Base-by-base conservation (phyloP, 2,797 vertebrate species). In the Sebastes goodei region DNA sequence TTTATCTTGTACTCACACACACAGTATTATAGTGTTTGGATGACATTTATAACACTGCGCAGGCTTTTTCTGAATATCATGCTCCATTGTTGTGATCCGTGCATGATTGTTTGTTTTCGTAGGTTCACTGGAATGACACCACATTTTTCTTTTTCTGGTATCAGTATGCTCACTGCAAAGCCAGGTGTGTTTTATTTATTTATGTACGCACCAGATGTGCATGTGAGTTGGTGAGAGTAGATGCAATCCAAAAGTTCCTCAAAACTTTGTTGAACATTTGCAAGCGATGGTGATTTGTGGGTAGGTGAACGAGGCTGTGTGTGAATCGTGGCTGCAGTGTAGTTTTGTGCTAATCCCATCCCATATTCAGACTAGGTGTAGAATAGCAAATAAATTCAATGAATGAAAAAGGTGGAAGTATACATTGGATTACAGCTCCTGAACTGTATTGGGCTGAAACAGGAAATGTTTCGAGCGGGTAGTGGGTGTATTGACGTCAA, bases 41-140 rank as follows among this genome's bases (percentile, higher is more conserved):
- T 23, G 30, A 38, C 49, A 35, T 9, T 62, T 46, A 10, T n/a
- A 64, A 17, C 52, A 17, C 27, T 65, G 12, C 10, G 10, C 29
- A 49, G 25, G 49, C 23, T 4, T 74, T 62, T 32, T 71, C 53
- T 86, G 60, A 23, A 49, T 33, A 11, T 81, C 74, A 76, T 49
- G 38, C 67, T 72, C 63, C 49, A 25, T 81, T 69, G 76, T 21
- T 70, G 29, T 59, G 42, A 21, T 55, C 21, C 20, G 3, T 69
- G 38, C 14, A 38, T 38, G 35, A 38, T 14, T 38, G 12, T 14
- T 38, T 38, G 33, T 42, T 42, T 42, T 42, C 2, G 46, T 25
- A 21, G 25, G 42, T 64, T 68, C 20, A 38, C 60, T 33, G 25
- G 15, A 64, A 35, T 42, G 38, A 42, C 38, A 42, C 38, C 14